Evolutionary conservation across 2,888 invertebrate species (phyloP), one percentile per base, ranked within the genome.

Genomic region (Pammene fasciana): DNA sequence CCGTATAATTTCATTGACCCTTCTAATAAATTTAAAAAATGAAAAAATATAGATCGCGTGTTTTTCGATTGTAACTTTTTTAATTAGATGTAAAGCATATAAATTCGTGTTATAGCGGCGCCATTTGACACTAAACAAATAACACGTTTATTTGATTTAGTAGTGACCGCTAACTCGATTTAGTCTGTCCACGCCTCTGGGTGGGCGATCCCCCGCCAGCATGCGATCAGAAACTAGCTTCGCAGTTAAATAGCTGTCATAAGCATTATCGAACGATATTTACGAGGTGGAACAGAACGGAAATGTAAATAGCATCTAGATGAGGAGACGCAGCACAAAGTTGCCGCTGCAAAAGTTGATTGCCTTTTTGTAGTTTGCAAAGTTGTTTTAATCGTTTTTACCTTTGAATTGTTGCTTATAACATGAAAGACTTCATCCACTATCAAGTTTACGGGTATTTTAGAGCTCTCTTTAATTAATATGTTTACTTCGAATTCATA

Each of bases 161-260:
- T 81, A 79, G 64, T 73, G 74, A 72, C 70, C 72, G 75, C 74
- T 76, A 76, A 76, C 75, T 79, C 76, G 80, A 78, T 80, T 77
- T 75, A 72, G 71, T 71, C 64, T 87, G 85, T 88, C 88, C 78
- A 85, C 88, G 88, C 86, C 86, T 85, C 83, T 84, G 87, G 88
- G 87, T 87, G 88, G 89, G 80, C 82, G 77, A 75, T 75, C 78
- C 73, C 85, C 82, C 81, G 81, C 82, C 76, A 83, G 71, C 82
- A 81, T 74, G 75, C 73, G 79, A 81, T 79, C 79, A 76, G 72
- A 79, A 76, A 82, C 80, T 81, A 79, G 79, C 81, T 83, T 79
- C 76, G 78, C 75, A 75, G 78, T 79, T 76, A 77, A 80, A 80
- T 78, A 76, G 74, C 76, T 78, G 79, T 79, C 79, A 83, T 81